Evolutionary conservation across 2,888 invertebrate genomes (phyloP), one percentile per base, ranked within the genome.

Genomic region (Crematogaster levior): DNA sequence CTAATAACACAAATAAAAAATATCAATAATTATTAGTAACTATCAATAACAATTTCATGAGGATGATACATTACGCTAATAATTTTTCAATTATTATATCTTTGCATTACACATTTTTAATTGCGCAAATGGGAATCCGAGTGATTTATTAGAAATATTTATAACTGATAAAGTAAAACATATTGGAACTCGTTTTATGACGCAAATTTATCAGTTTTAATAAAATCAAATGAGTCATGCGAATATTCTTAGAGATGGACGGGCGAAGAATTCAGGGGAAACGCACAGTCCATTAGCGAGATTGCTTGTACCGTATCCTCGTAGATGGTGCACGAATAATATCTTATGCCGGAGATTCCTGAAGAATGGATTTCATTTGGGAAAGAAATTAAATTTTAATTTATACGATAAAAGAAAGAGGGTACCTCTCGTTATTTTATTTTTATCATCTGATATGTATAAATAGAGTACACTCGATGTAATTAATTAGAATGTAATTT

Each of bases 241-340:
- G 90, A 91, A 92, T 91, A 91, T 93, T 91, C 92, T 91, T 91
- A 87, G 86, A 84, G 81, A 85, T 86, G 86, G 87, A 81, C 86
- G 86, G 87, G 84, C 43, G 86, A 79, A 81, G 81, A 77, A 77
- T 77, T 72, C 70, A 74, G 61, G 82, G 92, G 91, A 88, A 91
- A 90, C 89, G 89, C 85, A 87, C 89, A 85, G 88, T 88, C 93
- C 93, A 93, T 93, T 93, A 93, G 92, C 90, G 89, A 93, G 93
- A 93, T 93, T 93, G 92, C 91, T 92, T 90, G 91, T 91, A 85
- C 86, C 87, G 85, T 81, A 84, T 87, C 86, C 87, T 84, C 82
- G 83, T 85, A 80, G 83, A 86, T 81, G 80, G 63, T 74, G 81
- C 82, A 79, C 84, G 89, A 83, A 86, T 88, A 80, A 88, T 84